A percentile compares a stretch with the other conserved stretches of the same genome.
Conservation (phyloP, 1,140 invertebrate species). For the Mercenaria mercenaria region DNA sequence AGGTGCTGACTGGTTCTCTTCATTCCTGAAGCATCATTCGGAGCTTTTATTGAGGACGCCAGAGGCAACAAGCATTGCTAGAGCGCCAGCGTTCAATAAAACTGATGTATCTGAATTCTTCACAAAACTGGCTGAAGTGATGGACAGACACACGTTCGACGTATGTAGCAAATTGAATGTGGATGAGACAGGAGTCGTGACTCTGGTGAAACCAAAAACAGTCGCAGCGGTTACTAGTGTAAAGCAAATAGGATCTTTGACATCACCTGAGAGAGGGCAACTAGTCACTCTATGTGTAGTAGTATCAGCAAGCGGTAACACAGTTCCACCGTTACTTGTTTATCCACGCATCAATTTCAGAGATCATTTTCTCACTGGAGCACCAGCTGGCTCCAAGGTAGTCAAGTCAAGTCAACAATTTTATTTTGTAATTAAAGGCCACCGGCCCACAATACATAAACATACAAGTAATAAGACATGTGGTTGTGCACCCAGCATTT, state of each 20-base stretch:
- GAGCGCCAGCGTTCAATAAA: conserved; percentile 87
- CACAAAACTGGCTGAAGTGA: conserved; percentile 68
- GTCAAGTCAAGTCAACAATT: too few relatives aligned
- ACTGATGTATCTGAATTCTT: conserved; percentile 79
- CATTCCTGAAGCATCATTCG: conserved; percentile 78
- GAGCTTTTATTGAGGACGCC: conserved; percentile 68
- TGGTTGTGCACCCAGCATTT: too few relatives aligned
- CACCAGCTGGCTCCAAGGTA: too few relatives aligned
- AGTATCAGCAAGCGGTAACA: conserved; percentile 65
- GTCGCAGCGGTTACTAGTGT: conserved; percentile 84
- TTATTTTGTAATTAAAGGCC: too few relatives aligned
- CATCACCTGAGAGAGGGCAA: conserved; percentile 85
- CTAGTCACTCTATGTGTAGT: conserved; percentile 72
- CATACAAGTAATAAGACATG: too few relatives aligned
- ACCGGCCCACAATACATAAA: too few relatives aligned
- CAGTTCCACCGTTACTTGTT: not conserved
- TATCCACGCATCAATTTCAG: too few relatives aligned
- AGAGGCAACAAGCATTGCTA: conserved; percentile 85
- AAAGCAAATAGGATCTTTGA: conserved; percentile 85
- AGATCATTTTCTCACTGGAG: too few relatives aligned
- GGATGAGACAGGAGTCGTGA: conserved; percentile 87
- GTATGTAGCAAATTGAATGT: conserved; percentile 85
- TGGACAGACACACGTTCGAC: conserved; percentile 73
- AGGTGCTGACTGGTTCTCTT: conserved; percentile 87
- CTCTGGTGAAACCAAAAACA: conserved; percentile 85